Evolutionary conservation across 2,888 invertebrate genomes (phyloP).

Genomic region (Callyntrura guangdongensis): DNA sequence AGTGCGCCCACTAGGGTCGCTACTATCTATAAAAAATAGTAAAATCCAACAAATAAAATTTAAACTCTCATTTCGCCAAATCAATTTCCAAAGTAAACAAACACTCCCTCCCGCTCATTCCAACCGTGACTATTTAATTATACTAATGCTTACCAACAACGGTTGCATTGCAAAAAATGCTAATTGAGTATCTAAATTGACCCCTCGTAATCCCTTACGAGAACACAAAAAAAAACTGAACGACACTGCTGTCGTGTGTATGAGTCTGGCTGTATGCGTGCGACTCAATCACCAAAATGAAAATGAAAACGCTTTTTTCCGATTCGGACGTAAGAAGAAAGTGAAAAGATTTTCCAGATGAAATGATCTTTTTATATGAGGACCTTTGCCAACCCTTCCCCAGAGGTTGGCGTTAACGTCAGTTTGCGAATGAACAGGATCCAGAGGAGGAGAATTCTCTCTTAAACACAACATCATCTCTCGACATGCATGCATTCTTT

Average conservation of each 20-base stretch:
- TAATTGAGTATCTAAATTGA: conserved; percentile 72
- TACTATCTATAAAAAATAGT: conserved; percentile 76
- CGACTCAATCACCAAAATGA: conserved; percentile 38
- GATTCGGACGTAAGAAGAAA: conserved; percentile 81
- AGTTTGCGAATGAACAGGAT: conserved; percentile 71
- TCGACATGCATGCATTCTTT: conserved; percentile 24
- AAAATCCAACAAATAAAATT: conserved; percentile 21
- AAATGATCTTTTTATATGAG: conserved; percentile 82
- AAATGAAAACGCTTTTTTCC: conserved; percentile 76
- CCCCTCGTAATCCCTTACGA: conserved; percentile 47
- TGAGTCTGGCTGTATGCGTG: conserved; percentile 10
- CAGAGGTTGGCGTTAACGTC: conserved; percentile 66
- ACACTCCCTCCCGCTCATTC: not conserved
- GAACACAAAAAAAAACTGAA: conserved; percentile 22
- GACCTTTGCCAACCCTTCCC: conserved; percentile 77
- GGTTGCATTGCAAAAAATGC: conserved; percentile 65
- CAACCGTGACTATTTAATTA: not conserved
- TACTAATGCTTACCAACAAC: conserved; percentile 56
- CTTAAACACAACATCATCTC: not conserved
- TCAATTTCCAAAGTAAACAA: not conserved
- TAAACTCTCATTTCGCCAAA: not conserved
- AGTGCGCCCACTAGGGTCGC: conserved; percentile 81
- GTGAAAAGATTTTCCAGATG: conserved; percentile 84
- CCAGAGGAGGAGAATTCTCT: conserved; percentile 79
- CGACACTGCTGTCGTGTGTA: not conserved